Percentiles rank a stretch among this genome's conserved stretches.
Evolutionary conservation across 1,140 invertebrate genomes (phyloP).

Genomic region (Bombus polaris): DNA sequence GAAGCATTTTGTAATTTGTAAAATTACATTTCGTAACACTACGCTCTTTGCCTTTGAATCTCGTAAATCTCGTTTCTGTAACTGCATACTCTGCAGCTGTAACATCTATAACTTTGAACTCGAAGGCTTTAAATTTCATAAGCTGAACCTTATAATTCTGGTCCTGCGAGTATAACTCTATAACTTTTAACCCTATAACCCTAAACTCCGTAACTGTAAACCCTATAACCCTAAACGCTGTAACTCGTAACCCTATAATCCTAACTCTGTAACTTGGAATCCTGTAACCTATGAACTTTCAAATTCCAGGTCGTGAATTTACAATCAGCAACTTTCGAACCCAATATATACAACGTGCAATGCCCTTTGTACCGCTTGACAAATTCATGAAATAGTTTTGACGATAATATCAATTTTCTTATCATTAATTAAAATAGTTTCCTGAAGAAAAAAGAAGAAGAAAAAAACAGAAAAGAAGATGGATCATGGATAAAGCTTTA

Average conservation of each 20-base stretch:
- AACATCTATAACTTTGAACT: not conserved
- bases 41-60: not conserved
- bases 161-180: not conserved
- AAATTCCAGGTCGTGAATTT: not conserved
- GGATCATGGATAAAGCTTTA: not conserved
- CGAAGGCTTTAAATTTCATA: not conserved
- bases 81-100: not conserved
- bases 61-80: not conserved
- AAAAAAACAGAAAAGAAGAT: not conserved
- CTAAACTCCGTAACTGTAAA: not conserved
- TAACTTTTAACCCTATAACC: not conserved
- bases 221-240: not conserved
- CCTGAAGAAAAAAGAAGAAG: too few species aligned
- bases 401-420: not conserved
- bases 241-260: not conserved
- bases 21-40: not conserved
- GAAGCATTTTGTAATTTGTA: not conserved
- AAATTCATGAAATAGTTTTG: not conserved
- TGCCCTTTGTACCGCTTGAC: not conserved
- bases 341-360: not conserved
- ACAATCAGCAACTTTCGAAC: not conserved
- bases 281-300: not conserved
- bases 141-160: not conserved
- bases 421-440: not conserved
- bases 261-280: not conserved